These are phyloP conservation scores for Silurus glanis DNA, from an alignment of 2,113 vertebrate genomes.

Conservation along the genomic window DNA sequence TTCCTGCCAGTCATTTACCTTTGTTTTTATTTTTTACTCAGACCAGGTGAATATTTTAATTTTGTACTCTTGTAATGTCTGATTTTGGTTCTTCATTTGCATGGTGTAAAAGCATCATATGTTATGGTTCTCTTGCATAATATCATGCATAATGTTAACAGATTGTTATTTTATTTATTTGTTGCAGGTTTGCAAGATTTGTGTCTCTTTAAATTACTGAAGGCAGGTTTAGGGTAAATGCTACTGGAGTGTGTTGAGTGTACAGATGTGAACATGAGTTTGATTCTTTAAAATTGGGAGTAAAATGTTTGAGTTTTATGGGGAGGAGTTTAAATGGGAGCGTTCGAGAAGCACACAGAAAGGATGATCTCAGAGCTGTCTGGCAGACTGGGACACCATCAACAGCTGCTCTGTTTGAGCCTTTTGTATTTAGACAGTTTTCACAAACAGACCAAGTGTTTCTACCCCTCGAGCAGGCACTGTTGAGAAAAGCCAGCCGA, in stretches of 20 bases:
- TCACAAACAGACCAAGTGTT: constrained; percentile 17
- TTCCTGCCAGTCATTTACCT: neutral
- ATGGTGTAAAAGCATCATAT: neutral
- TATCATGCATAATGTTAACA: neutral
- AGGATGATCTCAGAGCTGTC: constrained; percentile 16
- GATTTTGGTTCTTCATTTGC: neutral
- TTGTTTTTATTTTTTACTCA: neutral
- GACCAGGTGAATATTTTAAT: constrained; percentile 23
- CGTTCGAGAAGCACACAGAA: constrained; percentile 5
- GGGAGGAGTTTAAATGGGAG: neutral
- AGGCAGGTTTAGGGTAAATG: neutral
- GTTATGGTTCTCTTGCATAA: neutral
- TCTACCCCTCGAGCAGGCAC: neutral
- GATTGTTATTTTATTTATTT: neutral
- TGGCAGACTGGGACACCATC: constrained; percentile 25
- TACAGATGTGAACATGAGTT: neutral
- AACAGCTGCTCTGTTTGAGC: constrained; percentile 19
- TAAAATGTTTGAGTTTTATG: neutral
- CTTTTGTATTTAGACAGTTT: constrained; percentile 12
- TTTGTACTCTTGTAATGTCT: neutral
- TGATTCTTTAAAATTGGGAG: neutral
- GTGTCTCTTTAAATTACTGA: neutral
- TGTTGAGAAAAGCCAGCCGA: constrained; percentile 10
- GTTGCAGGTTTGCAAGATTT: neutral
- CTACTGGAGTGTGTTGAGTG: neutral